Percentiles rank a stretch among this genome's conserved stretches.
phyloP scores from a whole-genome alignment of 37 sponge, comb jelly and placozoan species.

The Hormiphora californensis region DNA sequence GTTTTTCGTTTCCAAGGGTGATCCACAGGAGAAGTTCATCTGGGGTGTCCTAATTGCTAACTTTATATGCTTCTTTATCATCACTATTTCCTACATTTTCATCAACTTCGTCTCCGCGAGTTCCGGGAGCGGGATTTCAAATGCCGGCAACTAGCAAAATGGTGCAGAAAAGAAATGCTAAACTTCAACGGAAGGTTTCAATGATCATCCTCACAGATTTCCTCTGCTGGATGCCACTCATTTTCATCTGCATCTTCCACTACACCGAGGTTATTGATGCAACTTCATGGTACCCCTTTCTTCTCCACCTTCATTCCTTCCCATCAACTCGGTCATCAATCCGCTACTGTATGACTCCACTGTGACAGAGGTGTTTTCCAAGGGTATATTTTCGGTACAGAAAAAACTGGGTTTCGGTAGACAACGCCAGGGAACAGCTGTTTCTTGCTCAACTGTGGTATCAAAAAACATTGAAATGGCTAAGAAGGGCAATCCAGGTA shows the following conservation, averaged over 20 bases:
- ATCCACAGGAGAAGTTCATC: background rate
- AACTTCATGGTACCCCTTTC: background rate
- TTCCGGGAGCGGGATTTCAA: background rate
- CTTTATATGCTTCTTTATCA: background rate
- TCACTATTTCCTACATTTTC: slow-evolving; percentile 11
- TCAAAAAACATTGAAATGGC: too few relatives aligned
- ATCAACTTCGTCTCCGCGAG: background rate
- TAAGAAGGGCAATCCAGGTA: too few relatives aligned
- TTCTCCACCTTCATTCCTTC: slow-evolving; percentile 3
- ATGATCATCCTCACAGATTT: background rate
- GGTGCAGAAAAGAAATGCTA: slow-evolving; percentile 1
- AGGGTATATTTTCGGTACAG: too few relatives aligned
- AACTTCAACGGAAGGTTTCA: slow-evolving; percentile 15
- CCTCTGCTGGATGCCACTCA: slow-evolving; percentile 9
- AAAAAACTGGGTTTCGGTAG: too few relatives aligned
- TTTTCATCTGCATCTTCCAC: background rate
- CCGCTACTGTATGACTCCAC: background rate
- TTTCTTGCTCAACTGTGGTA: too few relatives aligned
- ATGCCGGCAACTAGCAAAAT: background rate
- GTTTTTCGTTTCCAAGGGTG: background rate
- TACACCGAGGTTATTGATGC: background rate
- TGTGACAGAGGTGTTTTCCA: background rate
- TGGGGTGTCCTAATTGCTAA: background rate
- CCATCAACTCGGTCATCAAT: slow-evolving; percentile 12
- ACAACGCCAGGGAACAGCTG: too few relatives aligned